phyloP scores from a whole-genome alignment of 2,888 invertebrate species.

The Brachypterus glaber region DNA sequence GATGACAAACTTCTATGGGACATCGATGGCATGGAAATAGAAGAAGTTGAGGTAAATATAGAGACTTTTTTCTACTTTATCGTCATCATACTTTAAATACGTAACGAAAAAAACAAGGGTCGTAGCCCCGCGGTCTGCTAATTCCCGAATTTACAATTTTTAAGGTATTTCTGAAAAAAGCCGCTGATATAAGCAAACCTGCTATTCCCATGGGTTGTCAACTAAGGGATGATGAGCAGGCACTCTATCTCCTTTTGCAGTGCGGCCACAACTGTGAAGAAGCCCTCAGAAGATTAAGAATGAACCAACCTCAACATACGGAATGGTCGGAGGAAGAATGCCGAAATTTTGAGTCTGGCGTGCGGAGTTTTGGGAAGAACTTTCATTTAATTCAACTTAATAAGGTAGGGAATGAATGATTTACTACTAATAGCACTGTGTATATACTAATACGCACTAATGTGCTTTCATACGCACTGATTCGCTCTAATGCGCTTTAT shows the following conservation, averaged over 20 bases:
- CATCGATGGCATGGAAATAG: constrained; percentile 64
- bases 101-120: no score
- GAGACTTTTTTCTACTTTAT: no score
- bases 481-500: no score
- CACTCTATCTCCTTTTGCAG: constrained; percentile 79
- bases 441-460: no score
- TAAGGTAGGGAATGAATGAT: no score
- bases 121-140: no score
- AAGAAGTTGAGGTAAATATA: constrained; percentile 67
- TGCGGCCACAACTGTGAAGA: constrained; percentile 95
- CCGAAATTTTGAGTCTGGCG: constrained; percentile 90
- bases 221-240: constrained; percentile 80
- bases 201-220: constrained; percentile 65
- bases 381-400: constrained; percentile 90
- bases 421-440: no score
- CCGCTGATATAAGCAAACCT: constrained; percentile 38
- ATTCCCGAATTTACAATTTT: no score
- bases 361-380: constrained; percentile 90
- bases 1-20: constrained; percentile 94
- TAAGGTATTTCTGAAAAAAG: constrained; percentile 67
- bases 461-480: no score
- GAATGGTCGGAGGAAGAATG: constrained; percentile 98
- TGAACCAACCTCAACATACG: constrained; percentile 50
- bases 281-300: constrained; percentile 63
- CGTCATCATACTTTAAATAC: no score